These are phyloP conservation scores for Erinaceus europaeus DNA, from an alignment of 2,113 vertebrate genomes.

Conservation along the genomic window DNA sequence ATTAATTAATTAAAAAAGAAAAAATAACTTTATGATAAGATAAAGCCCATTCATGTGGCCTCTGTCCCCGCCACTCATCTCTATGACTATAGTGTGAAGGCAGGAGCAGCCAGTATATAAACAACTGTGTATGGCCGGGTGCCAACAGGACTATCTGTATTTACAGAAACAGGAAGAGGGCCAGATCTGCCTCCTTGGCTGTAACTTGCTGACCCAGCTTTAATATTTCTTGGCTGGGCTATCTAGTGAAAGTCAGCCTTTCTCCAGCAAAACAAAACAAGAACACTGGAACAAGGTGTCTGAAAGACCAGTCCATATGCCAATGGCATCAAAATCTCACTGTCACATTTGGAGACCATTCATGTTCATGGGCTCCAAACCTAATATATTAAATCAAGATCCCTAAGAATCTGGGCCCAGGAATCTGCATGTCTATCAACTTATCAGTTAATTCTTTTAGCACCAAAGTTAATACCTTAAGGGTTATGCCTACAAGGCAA, in stretches of 20 bases:
- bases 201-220: neutral
- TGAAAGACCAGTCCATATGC: neutral
- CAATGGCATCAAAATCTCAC: neutral
- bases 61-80: neutral
- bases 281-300: neutral
- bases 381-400: neutral
- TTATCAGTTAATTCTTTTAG: neutral
- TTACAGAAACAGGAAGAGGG: slow-evolving; percentile 7
- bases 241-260: slow-evolving; percentile 13
- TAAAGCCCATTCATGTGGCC: too few species aligned
- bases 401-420: neutral
- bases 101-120: neutral
- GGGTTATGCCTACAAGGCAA: neutral
- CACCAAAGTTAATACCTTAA: neutral
- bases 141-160: slow-evolving; percentile 31
- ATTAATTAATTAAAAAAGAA: too few species aligned
- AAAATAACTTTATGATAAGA: too few species aligned
- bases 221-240: neutral
- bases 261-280: neutral
- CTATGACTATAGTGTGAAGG: neutral
- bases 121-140: neutral
- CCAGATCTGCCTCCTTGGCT: neutral
- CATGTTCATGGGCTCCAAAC: neutral
- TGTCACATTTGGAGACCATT: neutral
- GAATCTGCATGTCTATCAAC: neutral